phyloP scores from a whole-genome alignment of 2,888 invertebrate genomes.

The Hoplodrina blanda region DNA sequence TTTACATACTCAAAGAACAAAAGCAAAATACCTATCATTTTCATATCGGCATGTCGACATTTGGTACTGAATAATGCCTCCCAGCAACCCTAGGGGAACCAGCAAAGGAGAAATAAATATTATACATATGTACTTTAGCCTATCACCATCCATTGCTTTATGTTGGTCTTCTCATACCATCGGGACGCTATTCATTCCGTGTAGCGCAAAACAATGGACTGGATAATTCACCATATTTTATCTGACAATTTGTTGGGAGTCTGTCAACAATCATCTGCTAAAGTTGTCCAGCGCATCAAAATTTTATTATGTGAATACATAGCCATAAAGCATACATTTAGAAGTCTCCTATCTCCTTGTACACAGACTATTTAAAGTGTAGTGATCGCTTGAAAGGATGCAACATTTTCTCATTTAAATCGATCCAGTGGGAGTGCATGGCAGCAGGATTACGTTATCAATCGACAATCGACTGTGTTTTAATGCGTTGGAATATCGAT shows the following conservation, averaged over 20 bases:
- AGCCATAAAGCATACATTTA: not conserved
- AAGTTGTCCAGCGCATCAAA: not conserved
- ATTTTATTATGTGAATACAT: not conserved
- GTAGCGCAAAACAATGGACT: not conserved
- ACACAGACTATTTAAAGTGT: not conserved
- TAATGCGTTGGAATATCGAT: not conserved
- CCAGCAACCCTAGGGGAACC: not conserved
- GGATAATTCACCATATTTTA: not conserved
- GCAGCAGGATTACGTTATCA: not conserved
- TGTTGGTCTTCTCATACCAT: not conserved
- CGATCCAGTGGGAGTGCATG: not conserved
- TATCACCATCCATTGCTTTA: slow-evolving; percentile 2
- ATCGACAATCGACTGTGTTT: too few species aligned
- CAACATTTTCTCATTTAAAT: not conserved
- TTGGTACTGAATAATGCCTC: not conserved
- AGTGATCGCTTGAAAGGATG: not conserved
- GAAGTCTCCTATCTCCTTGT: not conserved
- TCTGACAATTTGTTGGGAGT: not conserved
- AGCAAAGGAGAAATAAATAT: not conserved
- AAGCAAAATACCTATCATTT: not conserved
- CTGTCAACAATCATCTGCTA: not conserved
- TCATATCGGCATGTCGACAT: slow-evolving; percentile 7
- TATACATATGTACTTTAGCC: not conserved
- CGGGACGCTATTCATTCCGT: not conserved
- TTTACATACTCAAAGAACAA: not conserved